Base-by-base conservation (phyloP, 2,888 invertebrate genomes). In the Nemotelus nigrinus region DNA sequence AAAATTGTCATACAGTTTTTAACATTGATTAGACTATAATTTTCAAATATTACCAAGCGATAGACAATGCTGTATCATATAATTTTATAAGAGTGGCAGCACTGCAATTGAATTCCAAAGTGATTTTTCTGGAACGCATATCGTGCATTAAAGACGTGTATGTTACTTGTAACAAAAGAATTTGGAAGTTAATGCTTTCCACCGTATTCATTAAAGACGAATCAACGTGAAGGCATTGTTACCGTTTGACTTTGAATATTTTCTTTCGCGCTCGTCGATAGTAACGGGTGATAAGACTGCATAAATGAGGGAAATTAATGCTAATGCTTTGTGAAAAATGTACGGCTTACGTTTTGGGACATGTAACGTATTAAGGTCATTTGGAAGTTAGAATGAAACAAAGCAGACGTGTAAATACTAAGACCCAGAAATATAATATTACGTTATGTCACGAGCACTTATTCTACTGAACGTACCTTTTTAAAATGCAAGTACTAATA, bases 131-230 rank as follows among this genome's bases (percentile, higher is more conserved):
- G 47, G 60, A 41, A 60, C 74, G 63, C 47, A 74, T 60, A 74
- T 63, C 60, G 74, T 74, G 70, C 70, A 44, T 70, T 55, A 10
- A 6, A 55, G 10, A 47, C 44, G 74, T 74, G 74, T 74, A 74
- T 74, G 74, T 74, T 60, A 60, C 63, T 74, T 58, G 47, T 63
- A 53, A 70, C 70, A 43, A 70, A 39, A 53, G 70, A 70, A 70
- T 70, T 70, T 25, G 53, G 70, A 7, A 47, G 70, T 70, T 70
- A 47, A 70, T 47, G 70, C 39, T 41, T 70, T 4, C 43, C 2
- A 39, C 7, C 70, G 53, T 70, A 70, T 70, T 70, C 70, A 70
- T 70, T 70, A 70, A 70, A 70, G 55, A 41, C 70, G 70, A 70
- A 70, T 70, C 70, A 70, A 43, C 70, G 47, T 10, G 43, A 39